Conservation (phyloP, 1,140 invertebrate genomes). For the Cecropterus lyciades region DNA sequence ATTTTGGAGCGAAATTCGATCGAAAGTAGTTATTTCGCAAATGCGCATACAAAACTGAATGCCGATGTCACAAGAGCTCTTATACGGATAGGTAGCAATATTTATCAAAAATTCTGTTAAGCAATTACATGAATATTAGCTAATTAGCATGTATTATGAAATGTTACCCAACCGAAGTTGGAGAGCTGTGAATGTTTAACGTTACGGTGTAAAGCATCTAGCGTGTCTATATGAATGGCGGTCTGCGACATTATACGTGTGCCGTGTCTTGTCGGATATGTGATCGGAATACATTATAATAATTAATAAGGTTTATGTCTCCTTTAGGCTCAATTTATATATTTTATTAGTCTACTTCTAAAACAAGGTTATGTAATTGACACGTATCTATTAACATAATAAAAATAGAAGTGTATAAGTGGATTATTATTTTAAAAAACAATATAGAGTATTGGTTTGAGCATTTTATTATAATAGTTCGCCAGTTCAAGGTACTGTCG, state of each 20-base stretch:
- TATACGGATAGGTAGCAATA: not conserved
- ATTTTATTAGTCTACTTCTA: no score
- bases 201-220: constrained; percentile 22
- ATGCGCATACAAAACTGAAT: not conserved
- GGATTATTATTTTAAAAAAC: no score
- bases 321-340: not conserved
- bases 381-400: no score
- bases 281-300: constrained; percentile 68
- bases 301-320: constrained; percentile 41
- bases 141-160: constrained; percentile 51
- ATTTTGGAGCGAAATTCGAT: no score
- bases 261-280: constrained; percentile 58
- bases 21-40: not conserved
- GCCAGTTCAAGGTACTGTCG: no score
- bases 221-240: constrained; percentile 27
- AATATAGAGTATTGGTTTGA: no score
- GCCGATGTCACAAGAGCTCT: not conserved
- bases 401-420: no score
- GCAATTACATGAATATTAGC: constrained; percentile 48
- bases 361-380: no score
- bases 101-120: constrained; percentile 30
- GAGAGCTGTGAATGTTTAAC: constrained; percentile 42
- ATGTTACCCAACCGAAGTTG: constrained; percentile 40
- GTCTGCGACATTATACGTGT: constrained; percentile 39
- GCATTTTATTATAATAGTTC: no score